Evolutionary conservation across 2,888 invertebrate genomes (phyloP).

Genomic region (Eledone cirrhosa): DNA sequence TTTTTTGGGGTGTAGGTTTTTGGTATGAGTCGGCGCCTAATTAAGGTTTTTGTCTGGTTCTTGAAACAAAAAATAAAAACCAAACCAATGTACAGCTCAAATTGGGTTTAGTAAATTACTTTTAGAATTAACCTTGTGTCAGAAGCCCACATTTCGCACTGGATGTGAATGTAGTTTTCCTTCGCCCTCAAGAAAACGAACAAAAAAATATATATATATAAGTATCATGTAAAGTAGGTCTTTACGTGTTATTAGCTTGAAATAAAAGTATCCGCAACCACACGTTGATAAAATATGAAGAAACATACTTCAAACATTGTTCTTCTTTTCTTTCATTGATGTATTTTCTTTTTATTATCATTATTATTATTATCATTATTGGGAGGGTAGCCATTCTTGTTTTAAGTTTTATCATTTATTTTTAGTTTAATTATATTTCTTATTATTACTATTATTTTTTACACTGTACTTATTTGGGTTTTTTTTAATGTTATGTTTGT

Average conservation of each 20-base stretch:
- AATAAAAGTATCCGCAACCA: conserved; percentile 26
- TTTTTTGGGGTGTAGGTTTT: conserved; percentile 20
- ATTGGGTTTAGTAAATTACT: conserved; percentile 21
- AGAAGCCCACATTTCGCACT: conserved; percentile 24
- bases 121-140: conserved; percentile 22
- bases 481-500: neutral
- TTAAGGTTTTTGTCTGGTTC: conserved; percentile 19
- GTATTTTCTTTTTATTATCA: conserved; percentile 5
- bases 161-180: conserved; percentile 19
- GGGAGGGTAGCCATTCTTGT: no score
- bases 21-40: conserved; percentile 23
- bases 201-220: neutral
- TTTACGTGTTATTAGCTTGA: conserved; percentile 23
- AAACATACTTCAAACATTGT: conserved; percentile 24
- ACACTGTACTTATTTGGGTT: neutral
- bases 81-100: conserved; percentile 21
- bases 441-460: neutral
- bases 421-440: neutral
- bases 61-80: no score
- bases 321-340: conserved; percentile 14
- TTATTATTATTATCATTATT: no score
- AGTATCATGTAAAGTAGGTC: conserved; percentile 17
- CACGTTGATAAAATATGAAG: conserved; percentile 26
- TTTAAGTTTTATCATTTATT: no score
- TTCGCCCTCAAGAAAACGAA: neutral